Conservation (phyloP, 2,113 vertebrate genomes). For the Marcusenius ussheri region DNA sequence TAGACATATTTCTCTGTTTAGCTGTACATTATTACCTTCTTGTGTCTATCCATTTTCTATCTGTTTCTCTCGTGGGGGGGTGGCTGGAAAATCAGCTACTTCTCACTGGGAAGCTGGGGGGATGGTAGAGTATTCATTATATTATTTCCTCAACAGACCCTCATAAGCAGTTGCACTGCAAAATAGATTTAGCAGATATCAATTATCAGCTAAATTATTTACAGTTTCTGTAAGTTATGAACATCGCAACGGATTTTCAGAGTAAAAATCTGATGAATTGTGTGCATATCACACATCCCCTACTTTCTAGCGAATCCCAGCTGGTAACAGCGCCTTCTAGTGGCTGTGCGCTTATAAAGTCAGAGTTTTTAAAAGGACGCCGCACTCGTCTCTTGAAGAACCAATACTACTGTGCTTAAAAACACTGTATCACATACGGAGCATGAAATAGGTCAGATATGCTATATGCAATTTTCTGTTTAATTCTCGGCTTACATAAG, state of each 20-base stretch:
- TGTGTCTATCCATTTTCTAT: not conserved
- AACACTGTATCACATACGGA: not conserved
- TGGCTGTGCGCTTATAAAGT: conserved; percentile 34
- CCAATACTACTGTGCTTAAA: not conserved
- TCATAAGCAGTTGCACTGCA: not conserved
- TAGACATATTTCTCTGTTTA: not conserved
- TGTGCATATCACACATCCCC: not conserved
- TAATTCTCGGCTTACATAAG: not conserved
- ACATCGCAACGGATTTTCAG: not conserved
- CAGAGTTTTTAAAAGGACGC: not conserved
- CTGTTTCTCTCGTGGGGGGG: too few relatives aligned
- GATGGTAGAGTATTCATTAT: not conserved
- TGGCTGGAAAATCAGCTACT: not conserved
- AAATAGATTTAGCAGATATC: not conserved
- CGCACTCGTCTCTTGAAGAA: not conserved
- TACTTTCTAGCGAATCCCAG: conserved; percentile 19
- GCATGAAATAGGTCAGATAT: not conserved
- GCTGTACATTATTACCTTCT: not conserved
- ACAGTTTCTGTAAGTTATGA: not conserved
- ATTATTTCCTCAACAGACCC: not conserved
- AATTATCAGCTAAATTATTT: not conserved
- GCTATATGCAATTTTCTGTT: not conserved
- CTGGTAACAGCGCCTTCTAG: conserved; percentile 66
- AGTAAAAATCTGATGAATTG: not conserved
- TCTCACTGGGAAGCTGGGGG: not conserved